phyloP scores from a whole-genome alignment of 2,797 vertebrate genomes.

The Hipposideros larvatus region DNA sequence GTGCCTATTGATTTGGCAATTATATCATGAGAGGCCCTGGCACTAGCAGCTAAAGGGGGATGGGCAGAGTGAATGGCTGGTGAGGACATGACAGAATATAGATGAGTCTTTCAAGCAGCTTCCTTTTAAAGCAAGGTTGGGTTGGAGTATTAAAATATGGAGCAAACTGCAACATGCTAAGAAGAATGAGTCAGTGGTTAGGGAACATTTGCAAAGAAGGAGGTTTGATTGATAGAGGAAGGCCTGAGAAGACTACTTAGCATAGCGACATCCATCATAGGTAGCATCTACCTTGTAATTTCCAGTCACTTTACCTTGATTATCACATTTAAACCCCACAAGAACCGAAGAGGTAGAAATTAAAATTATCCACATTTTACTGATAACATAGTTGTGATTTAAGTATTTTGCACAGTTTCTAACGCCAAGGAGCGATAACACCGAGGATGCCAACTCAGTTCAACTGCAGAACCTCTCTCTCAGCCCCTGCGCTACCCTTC shows the following conservation, averaged over 20 bases:
- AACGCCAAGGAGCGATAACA: background rate
- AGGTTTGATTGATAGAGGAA: background rate
- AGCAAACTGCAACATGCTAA: background rate
- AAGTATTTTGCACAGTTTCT: background rate
- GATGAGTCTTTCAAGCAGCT: background rate
- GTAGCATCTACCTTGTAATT: background rate
- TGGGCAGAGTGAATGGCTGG: too few species aligned
- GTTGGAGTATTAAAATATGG: background rate
- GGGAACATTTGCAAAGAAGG: background rate
- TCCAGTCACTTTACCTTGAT: background rate
- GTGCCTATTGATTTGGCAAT: background rate
- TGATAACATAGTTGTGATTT: background rate
- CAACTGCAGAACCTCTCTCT: background rate
- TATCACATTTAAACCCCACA: background rate
- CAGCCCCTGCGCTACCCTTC: accelerated
- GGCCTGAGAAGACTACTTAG: background rate
- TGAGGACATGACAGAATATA: background rate
- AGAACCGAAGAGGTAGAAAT: background rate
- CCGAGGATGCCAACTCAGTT: background rate
- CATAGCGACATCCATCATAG: background rate
- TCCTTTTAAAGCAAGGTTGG: background rate
- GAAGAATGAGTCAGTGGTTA: background rate
- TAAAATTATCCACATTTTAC: background rate
- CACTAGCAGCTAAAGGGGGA: background rate
- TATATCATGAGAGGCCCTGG: background rate